A percentile compares a stretch with the other conserved stretches of the same genome.
These are phyloP conservation scores for Thermophis baileyi DNA, from an alignment of 2,113 vertebrate species.

Conservation along the genomic window DNA sequence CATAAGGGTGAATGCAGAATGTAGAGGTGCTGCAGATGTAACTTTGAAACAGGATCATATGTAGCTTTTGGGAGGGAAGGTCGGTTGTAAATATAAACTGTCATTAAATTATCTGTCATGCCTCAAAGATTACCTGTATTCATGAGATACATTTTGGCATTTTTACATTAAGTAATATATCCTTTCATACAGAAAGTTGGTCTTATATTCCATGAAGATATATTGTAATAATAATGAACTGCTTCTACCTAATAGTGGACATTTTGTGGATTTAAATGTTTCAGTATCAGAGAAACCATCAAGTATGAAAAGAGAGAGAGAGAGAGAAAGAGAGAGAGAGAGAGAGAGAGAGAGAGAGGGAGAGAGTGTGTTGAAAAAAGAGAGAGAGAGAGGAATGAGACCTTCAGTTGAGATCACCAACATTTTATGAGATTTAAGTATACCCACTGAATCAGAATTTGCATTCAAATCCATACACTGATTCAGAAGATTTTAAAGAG, in stretches of 20 bases:
- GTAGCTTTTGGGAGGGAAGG: too few relatives aligned
- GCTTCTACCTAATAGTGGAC: background rate
- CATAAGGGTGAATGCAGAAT: background rate
- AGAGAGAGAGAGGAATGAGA: background rate
- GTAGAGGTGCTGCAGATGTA: too few relatives aligned
- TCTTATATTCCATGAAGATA: background rate
- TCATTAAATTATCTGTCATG: too few relatives aligned
- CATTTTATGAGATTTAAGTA: background rate
- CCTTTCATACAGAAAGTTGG: background rate
- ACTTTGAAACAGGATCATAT: too few relatives aligned
- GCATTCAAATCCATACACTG: background rate
- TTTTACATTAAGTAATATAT: background rate
- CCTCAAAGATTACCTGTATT: background rate
- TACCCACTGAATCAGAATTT: background rate
- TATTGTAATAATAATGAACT: background rate
- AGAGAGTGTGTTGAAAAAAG: too few relatives aligned
- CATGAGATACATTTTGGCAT: background rate
- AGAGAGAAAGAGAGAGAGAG: too few relatives aligned
- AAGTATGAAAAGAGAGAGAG: background rate
- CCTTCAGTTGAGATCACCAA: background rate
- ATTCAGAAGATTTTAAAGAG: background rate
- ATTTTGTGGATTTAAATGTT: background rate
- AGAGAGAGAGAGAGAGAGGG: too few relatives aligned
- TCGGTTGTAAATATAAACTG: too few relatives aligned
- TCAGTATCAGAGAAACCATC: background rate